Conservation (phyloP, 2,797 vertebrate species). For the Falco novaeseelandiae region DNA sequence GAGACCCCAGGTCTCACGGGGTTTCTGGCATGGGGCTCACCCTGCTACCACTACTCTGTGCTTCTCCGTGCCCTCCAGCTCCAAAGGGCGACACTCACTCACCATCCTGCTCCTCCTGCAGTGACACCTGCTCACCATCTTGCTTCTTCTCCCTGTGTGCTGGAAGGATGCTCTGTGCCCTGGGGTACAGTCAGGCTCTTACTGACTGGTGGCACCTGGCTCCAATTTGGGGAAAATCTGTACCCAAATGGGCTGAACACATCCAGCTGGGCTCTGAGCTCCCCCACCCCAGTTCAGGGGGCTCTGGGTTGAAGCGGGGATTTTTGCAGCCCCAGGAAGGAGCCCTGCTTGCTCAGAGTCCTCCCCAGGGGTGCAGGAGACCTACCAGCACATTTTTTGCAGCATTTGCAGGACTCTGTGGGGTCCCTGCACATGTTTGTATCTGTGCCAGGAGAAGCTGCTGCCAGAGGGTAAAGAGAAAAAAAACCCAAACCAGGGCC, state of each 20-base stretch:
- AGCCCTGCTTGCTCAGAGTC: neutral
- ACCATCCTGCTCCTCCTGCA: fast-evolving
- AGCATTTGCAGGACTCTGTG: neutral
- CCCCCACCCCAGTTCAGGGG: neutral
- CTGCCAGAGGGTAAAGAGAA: neutral
- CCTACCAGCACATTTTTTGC: slow-evolving; percentile 9
- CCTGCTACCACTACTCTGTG: neutral
- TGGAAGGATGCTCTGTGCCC: neutral
- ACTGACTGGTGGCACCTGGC: neutral
- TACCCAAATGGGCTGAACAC: neutral
- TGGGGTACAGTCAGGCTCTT: neutral
- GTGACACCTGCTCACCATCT: neutral
- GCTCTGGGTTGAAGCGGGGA: neutral
- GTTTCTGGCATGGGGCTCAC: neutral
- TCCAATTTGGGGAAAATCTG: neutral
- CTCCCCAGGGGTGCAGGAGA: neutral
- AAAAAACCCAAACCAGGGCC: neutral
- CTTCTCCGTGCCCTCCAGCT: neutral
- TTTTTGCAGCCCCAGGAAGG: neutral
- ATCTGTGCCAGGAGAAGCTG: neutral
- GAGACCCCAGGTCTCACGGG: neutral
- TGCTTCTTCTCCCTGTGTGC: fast-evolving
- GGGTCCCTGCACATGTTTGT: neutral
- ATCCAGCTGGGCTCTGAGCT: neutral
- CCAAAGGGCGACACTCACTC: neutral